Evolutionary conservation across 2,888 invertebrate species (phyloP).

Genomic region (Sepioteuthis lessoniana): DNA sequence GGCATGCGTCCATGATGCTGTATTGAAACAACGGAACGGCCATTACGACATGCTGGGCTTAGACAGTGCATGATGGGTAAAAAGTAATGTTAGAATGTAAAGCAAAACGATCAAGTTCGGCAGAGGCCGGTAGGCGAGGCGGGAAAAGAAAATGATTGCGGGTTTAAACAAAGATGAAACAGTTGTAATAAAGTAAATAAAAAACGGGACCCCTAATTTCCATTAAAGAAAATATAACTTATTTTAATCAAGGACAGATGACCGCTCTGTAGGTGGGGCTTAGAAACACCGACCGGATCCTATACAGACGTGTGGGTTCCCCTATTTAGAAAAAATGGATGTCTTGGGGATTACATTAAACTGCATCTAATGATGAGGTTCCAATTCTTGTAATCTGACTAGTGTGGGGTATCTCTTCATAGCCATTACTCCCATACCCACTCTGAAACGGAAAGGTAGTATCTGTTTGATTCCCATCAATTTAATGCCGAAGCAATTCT

Average conservation of each 20-base stretch:
- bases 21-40: neutral
- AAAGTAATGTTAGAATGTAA: neutral
- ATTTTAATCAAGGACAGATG: neutral
- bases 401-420: too few species aligned
- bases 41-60: neutral
- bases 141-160: neutral
- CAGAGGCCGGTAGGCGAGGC: neutral
- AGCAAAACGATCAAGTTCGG: neutral
- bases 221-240: neutral
- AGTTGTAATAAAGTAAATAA: neutral
- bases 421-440: too few species aligned
- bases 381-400: too few species aligned
- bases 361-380: too few species aligned
- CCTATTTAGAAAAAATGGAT: too few species aligned
- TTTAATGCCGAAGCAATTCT: too few species aligned
- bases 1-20: neutral
- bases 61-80: neutral
- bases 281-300: too few species aligned
- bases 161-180: neutral
- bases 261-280: too few species aligned
- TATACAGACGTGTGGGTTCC: too few species aligned
- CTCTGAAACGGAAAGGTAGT: too few species aligned
- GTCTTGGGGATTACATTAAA: too few species aligned
- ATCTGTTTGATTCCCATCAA: too few species aligned
- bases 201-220: neutral